These are phyloP conservation scores for Athripsodes cinereus DNA, from an alignment of 2,888 invertebrate genomes.

Conservation along the genomic window DNA sequence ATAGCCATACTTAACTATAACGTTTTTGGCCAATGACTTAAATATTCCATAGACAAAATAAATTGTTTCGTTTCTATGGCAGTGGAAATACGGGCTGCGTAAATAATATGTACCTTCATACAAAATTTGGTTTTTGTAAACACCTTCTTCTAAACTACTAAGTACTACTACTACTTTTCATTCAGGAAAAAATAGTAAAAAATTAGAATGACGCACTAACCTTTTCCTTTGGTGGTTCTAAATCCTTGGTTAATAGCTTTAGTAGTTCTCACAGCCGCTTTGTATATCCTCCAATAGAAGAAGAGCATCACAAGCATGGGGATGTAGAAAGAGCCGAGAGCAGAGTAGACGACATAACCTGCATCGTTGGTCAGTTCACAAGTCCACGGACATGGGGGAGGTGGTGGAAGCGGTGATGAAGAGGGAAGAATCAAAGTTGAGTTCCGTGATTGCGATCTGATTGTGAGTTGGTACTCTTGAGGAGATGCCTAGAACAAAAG, in stretches of 20 bases:
- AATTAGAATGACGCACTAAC: too few species aligned
- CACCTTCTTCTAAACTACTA: too few species aligned
- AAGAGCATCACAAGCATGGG: slow-evolving; percentile 98
- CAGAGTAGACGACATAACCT: slow-evolving; percentile 95
- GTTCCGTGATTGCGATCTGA: neutral
- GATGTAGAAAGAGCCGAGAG: slow-evolving; percentile 95
- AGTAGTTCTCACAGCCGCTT: slow-evolving; percentile 89
- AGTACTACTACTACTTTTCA: too few species aligned
- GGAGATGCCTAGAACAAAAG: slow-evolving; percentile 20
- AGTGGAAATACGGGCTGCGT: too few species aligned
- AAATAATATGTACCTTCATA: too few species aligned
- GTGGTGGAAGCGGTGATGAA: slow-evolving; percentile 31
- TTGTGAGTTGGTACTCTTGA: slow-evolving; percentile 16
- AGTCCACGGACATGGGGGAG: slow-evolving; percentile 71
- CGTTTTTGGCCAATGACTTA: too few species aligned
- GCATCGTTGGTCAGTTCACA: slow-evolving; percentile 91
- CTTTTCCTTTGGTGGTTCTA: slow-evolving; percentile 72
- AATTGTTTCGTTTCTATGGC: too few species aligned
- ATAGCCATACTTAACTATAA: too few species aligned
- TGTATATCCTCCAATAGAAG: slow-evolving; percentile 96
- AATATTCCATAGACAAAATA: too few species aligned
- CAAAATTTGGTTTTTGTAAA: too few species aligned
- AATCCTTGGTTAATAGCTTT: slow-evolving; percentile 88
- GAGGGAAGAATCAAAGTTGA: slow-evolving; percentile 33
- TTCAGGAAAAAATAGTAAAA: too few species aligned